These are phyloP conservation scores for Phodopus roborovskii DNA, from an alignment of 2,113 vertebrate species.

Conservation along the genomic window DNA sequence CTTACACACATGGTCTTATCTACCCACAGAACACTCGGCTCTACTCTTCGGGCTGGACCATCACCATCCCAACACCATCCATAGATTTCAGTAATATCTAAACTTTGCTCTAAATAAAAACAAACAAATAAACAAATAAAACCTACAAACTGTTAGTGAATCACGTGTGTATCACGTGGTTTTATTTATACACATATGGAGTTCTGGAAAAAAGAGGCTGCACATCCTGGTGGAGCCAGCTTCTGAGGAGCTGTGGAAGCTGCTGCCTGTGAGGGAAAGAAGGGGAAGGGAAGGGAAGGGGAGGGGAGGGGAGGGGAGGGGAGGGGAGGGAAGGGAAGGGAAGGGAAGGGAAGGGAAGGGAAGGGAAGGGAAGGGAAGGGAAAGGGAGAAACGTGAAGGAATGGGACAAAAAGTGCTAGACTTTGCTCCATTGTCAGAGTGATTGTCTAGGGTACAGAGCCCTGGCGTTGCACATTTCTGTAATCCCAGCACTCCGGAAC, in stretches of 20 bases:
- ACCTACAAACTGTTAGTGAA: not conserved
- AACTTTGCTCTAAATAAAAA: not conserved
- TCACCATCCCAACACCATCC: fast-evolving
- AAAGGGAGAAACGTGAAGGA: not conserved
- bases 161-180: not conserved
- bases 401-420: not conserved
- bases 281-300: not conserved
- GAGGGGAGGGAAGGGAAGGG: not conserved
- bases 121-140: too few relatives aligned
- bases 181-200: not conserved
- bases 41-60: not conserved
- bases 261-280: fast-evolving
- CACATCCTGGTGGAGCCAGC: fast-evolving
- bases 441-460: not conserved
- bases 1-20: fast-evolving
- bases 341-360: not conserved
- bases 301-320: not conserved
- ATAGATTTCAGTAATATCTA: not conserved
- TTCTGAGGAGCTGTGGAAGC: not conserved
- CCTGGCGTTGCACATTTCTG: not conserved
- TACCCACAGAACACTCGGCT: too few relatives aligned
- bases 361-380: not conserved
- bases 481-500: not conserved
- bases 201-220: not conserved
- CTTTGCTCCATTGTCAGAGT: not conserved